phyloP scores from a whole-genome alignment of 2,113 vertebrate species.

The Platysternon megacephalum region DNA sequence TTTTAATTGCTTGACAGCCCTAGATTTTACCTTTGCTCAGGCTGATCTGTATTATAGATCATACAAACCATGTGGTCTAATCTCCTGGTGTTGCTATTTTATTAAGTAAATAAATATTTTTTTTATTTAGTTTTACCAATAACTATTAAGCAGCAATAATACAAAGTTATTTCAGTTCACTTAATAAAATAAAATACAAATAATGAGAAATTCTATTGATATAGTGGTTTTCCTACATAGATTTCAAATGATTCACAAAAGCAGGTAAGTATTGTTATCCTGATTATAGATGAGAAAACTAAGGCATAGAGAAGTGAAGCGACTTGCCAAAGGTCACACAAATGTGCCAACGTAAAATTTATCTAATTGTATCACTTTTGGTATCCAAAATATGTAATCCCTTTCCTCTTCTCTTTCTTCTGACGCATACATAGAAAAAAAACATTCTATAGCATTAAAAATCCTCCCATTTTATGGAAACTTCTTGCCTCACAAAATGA shows the following conservation, averaged over 20 bases:
- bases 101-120: no score
- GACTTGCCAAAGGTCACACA: neutral
- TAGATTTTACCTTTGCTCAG: neutral
- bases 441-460: neutral
- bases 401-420: neutral
- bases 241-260: neutral
- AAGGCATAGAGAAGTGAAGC: neutral
- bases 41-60: neutral
- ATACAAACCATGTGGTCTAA: neutral
- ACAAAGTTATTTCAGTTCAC: neutral
- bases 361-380: neutral
- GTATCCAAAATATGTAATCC: neutral
- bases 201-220: neutral
- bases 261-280: neutral
- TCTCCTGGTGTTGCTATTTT: slow-evolving; percentile 3
- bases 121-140: no score
- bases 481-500: no score
- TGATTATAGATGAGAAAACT: neutral
- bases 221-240: neutral
- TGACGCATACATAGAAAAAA: neutral
- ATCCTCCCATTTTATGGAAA: no score
- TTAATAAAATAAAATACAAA: neutral
- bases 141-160: slow-evolving; percentile 12
- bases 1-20: no score
- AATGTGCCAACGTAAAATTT: neutral